phyloP scores from a whole-genome alignment of 2,113 vertebrate species.

The Oryzias woworae region DNA sequence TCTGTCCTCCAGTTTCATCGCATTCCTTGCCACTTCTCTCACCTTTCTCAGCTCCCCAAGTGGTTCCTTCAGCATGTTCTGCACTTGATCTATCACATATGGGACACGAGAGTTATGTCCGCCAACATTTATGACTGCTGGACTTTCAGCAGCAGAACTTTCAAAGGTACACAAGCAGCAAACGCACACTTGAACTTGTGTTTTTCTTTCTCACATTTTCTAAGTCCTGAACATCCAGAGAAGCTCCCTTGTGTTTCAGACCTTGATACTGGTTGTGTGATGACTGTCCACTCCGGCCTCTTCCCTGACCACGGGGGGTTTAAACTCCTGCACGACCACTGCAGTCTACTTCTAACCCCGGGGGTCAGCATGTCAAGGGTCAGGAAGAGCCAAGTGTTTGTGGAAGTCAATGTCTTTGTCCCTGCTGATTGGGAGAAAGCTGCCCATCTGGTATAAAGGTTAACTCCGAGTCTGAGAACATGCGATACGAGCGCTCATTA shows the following conservation, averaged over 20 bases:
- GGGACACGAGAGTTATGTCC: slow-evolving; percentile 35
- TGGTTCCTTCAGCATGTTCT: slow-evolving; percentile 36
- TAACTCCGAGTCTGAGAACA: slow-evolving; percentile 53
- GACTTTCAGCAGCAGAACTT: slow-evolving; percentile 12
- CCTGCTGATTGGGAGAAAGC: slow-evolving; percentile 47
- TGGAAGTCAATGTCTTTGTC: slow-evolving; percentile 70
- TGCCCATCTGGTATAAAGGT: slow-evolving; percentile 80
- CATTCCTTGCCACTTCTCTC: slow-evolving; percentile 66
- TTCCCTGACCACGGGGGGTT: slow-evolving; percentile 59
- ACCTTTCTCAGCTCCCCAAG: slow-evolving; percentile 36
- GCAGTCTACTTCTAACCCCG: slow-evolving; percentile 59
- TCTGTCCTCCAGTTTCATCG: slow-evolving; percentile 56
- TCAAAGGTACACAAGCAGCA: slow-evolving; percentile 4
- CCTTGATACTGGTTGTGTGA: slow-evolving; percentile 55
- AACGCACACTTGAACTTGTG: neutral
- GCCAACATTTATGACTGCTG: slow-evolving; percentile 41
- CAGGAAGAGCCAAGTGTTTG: slow-evolving; percentile 73
- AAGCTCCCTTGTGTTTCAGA: slow-evolving; percentile 37
- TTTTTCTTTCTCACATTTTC: neutral
- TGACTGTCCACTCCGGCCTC: slow-evolving; percentile 27
- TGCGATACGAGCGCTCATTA: slow-evolving; percentile 41
- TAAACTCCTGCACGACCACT: slow-evolving; percentile 59
- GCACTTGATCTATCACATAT: slow-evolving; percentile 44
- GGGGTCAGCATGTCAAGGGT: slow-evolving; percentile 72
- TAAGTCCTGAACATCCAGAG: neutral